These are phyloP conservation scores for Oscheius sp. DNA, from an alignment of 2,888 invertebrate species.

Conservation along the genomic window DNA sequence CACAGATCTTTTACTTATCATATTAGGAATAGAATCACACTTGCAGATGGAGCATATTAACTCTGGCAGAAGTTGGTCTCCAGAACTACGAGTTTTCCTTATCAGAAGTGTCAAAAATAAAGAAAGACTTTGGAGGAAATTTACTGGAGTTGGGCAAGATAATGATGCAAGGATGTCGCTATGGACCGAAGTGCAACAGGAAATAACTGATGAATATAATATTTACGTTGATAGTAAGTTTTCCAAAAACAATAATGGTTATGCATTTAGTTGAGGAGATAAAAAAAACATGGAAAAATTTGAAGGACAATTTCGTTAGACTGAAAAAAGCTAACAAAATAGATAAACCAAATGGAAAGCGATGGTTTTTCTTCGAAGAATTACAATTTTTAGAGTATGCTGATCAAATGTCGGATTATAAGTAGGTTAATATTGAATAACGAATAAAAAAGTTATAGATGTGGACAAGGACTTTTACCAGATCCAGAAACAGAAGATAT, in stretches of 20 bases:
- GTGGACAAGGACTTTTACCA: neutral
- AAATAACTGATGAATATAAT: slow-evolving; percentile 2
- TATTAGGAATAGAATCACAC: no score
- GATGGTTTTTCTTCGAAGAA: slow-evolving; percentile 24
- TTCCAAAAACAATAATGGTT: neutral
- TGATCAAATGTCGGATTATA: neutral
- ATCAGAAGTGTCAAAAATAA: neutral
- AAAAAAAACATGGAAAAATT: slow-evolving; percentile 28
- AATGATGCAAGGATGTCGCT: slow-evolving; percentile 3
- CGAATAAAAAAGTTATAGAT: neutral
- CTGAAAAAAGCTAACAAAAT: slow-evolving; percentile 4
- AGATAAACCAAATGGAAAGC: neutral
- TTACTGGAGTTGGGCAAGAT: neutral
- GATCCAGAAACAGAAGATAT: slow-evolving; percentile 4
- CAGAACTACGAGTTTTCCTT: slow-evolving; percentile 22
- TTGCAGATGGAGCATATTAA: slow-evolving; percentile 17
- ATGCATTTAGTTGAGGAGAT: slow-evolving; percentile 23
- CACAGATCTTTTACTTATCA: neutral
- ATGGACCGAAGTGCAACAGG: slow-evolving; percentile 10
- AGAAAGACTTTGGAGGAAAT: slow-evolving; percentile 19
- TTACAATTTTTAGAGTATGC: slow-evolving; percentile 17
- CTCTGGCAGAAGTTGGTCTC: slow-evolving; percentile 20
- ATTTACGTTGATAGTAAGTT: slow-evolving; percentile 20
- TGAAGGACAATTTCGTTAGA: slow-evolving; percentile 25
- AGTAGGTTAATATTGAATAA: neutral